Base-by-base conservation (phyloP, 2,113 vertebrate genomes). In the Epinephelus moara region DNA sequence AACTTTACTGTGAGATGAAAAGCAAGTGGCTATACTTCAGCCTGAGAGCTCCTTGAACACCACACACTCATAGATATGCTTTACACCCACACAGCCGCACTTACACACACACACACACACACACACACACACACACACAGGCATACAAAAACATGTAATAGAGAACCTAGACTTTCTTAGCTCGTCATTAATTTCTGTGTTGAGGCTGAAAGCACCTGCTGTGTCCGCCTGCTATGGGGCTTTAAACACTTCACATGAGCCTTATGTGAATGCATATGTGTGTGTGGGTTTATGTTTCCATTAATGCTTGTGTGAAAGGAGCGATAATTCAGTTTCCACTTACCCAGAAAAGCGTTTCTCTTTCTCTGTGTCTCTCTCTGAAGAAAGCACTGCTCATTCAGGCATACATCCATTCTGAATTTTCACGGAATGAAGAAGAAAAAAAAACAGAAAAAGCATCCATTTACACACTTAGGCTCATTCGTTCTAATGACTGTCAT, bases 131-230 rank as follows among this genome's bases (percentile, higher is more conserved):
- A 53, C 72, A 73, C 82, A 17, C 62, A 53, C 49, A 52, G 11
- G 19, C 71, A 70, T 61, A 85, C 70, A 80, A 27, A 76, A 42
- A 21, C 64, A 70, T 87, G 85, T 86, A 91, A 90, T 69, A 80
- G 90, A 93, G 92, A 92, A 72, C 70, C 82, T 23, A 49, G 60
- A 63, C 78, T 86, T 85, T 91, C 83, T 86, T 83, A 85, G 81
- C 91, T 85, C 77, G 82, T 89, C 87, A 92, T 92, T 91, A 93
- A 86, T 93, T 88, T 81, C 78, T 70, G 77, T 79, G 85, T 92
- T 89, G 71, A 62, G 85, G 84, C 76, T 90, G 78, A 90, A 88
- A 84, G 82, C 88, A 89, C 90, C 89, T 91, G 87, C 89, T 92
- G 88, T 66, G 87, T 85, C 87, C 64, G 86, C 84, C 84, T 55